Evolutionary conservation across 2,797 vertebrate genomes (phyloP).

Genomic region (Helarctos malayanus): DNA sequence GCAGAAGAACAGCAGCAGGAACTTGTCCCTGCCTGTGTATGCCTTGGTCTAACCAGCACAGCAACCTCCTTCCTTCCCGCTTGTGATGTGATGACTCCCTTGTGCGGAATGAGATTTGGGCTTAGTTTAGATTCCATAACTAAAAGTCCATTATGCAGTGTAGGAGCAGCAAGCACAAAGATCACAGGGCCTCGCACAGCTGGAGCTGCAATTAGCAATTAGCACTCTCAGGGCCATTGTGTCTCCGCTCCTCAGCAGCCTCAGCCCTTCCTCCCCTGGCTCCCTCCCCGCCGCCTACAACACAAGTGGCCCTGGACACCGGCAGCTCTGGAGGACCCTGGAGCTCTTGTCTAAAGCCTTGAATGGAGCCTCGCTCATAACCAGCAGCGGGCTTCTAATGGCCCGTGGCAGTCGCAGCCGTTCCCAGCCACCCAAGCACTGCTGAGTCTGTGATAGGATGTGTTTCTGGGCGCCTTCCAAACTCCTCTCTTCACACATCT

Average conservation of each 20-base stretch:
- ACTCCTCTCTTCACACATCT: not conserved
- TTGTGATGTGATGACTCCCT: not conserved
- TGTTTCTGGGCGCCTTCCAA: not conserved
- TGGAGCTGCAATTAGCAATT: not conserved
- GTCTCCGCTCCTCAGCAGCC: not conserved
- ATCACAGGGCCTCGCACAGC: not conserved
- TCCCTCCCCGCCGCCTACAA: not conserved
- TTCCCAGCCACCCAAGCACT: not conserved
- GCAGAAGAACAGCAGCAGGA: not conserved
- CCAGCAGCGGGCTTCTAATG: not conserved
- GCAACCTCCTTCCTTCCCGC: not conserved
- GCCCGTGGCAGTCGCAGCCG: no score
- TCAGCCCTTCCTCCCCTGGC: accelerated
- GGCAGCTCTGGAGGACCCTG: not conserved
- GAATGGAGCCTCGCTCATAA: not conserved
- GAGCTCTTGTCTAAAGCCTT: not conserved
- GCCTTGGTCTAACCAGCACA: constrained; percentile 51
- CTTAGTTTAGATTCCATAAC: not conserved
- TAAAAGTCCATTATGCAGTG: not conserved
- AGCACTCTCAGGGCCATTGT: not conserved
- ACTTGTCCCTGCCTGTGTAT: not conserved
- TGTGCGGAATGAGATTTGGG: not conserved
- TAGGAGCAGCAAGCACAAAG: not conserved
- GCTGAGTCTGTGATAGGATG: accelerated
- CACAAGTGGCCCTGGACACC: not conserved